These are phyloP conservation scores for Papilio xuthus DNA, from an alignment of 1,140 invertebrate genomes.

Conservation along the genomic window DNA sequence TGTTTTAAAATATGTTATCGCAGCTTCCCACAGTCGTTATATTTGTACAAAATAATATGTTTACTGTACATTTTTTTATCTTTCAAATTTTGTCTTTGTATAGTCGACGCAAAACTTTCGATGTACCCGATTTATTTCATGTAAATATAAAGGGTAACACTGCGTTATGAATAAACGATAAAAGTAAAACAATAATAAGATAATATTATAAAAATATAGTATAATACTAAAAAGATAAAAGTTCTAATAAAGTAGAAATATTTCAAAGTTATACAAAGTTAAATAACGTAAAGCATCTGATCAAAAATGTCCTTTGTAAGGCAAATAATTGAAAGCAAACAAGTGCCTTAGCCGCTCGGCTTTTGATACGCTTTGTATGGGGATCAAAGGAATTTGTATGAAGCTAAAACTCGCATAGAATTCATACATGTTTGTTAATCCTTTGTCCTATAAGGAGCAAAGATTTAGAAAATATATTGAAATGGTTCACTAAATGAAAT, in stretches of 20 bases:
- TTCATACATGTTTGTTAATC: not conserved
- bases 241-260: not conserved
- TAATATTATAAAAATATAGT: not conserved
- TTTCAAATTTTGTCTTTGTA: not conserved
- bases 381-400: conserved; percentile 9
- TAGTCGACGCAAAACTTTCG: not conserved
- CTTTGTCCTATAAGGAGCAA: not conserved
- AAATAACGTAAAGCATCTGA: not conserved
- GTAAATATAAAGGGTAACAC: too few species aligned
- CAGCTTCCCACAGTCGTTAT: too few species aligned
- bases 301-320: conserved; percentile 1
- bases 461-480: not conserved
- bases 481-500: not conserved
- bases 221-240: not conserved
- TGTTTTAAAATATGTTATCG: not conserved
- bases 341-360: not conserved
- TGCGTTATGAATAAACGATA: not conserved
- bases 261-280: not conserved
- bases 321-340: conserved; percentile 17
- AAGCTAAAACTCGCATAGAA: not conserved
- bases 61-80: not conserved
- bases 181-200: not conserved
- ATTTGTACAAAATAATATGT: not conserved
- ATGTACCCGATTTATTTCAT: too few species aligned
- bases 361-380: not conserved